These are phyloP conservation scores for Limnothrissa miodon DNA, from an alignment of 2,113 vertebrate genomes.

Conservation along the genomic window DNA sequence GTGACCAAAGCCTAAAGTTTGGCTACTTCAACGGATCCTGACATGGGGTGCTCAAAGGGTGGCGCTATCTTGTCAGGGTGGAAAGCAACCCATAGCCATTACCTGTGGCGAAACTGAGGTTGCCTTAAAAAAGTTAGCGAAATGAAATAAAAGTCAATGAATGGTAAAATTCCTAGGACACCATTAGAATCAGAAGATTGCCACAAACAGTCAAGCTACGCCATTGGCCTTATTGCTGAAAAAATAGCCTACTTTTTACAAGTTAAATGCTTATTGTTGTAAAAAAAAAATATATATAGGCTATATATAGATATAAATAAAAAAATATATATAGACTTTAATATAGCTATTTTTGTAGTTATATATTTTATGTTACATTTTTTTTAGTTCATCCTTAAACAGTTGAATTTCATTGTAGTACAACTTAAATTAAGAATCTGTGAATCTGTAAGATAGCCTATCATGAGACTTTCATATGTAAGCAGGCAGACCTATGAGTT, in stretches of 20 bases:
- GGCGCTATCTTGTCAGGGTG: constrained; percentile 33
- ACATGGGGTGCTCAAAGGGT: constrained; percentile 20
- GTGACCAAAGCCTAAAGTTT: neutral
- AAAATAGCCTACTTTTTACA: neutral
- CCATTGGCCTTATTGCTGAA: neutral
- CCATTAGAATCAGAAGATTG: neutral
- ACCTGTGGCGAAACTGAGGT: constrained; percentile 21
- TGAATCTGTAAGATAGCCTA: neutral
- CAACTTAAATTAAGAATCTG: neutral
- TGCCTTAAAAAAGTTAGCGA: constrained; percentile 2
- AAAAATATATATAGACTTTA: too few species aligned
- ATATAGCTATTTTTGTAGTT: too few species aligned
- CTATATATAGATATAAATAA: too few species aligned
- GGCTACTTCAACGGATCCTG: neutral
- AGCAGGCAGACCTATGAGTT: neutral
- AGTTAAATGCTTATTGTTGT: neutral
- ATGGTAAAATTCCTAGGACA: neutral
- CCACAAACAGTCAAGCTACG: neutral
- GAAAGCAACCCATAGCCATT: constrained; percentile 11
- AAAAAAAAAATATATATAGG: neutral
- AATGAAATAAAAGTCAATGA: neutral
- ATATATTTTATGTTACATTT: neutral
- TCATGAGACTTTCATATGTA: neutral
- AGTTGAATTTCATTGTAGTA: neutral
- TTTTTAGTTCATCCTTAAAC: too few species aligned